Evolutionary conservation across 1,140 invertebrate genomes (phyloP), one percentile per base, ranked within the genome.

Genomic region (Paralvinella palmiformis): DNA sequence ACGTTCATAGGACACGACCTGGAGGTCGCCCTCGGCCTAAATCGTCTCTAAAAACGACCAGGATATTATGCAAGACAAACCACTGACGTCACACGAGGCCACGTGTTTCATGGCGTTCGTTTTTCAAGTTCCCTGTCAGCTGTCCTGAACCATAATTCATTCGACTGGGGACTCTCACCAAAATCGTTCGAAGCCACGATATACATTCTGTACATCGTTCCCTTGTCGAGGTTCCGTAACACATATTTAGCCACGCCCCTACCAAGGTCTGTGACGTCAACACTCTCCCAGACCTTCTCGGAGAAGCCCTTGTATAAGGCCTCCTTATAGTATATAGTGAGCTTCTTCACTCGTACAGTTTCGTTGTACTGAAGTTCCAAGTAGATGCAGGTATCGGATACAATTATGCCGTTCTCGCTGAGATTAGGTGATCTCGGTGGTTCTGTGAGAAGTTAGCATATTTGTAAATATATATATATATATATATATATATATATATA

Each of bases 241-340:
- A 59, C 33, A 10, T 27, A 24, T 10, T 37, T 17, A 10, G n/a
- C 58, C 10, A 24, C 41, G 31, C 58, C 58, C 5, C 24, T 32
- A n/a, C 36, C 20, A 17, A 59, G n/a, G 20, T 59, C 58, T 2
- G 27, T 36, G 41, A 37, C 35, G 20, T 52, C 60, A 3, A 52
- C 44, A 24, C 20, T 3, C 27, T 62, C 27, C 60, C 60, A 62
- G 7, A 50, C 60, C 50, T 62, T 62, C 32, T 62, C 60, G 24
- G 60, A 62, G 17, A 62, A 17, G 29, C 60, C 60, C 45, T 62
- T 62, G 60, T 50, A 62, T 2, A 62, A 2, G 48, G 60, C 44
- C 48, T 62, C 44, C 36, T 62, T 45, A 29, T 62, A 62, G 27
- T 24, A 50, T 15, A 62, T 17, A 7, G 17, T 50, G n/a, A 62